Base-by-base conservation (phyloP, 2,113 vertebrate genomes). In the Burhinus bistriatus region DNA sequence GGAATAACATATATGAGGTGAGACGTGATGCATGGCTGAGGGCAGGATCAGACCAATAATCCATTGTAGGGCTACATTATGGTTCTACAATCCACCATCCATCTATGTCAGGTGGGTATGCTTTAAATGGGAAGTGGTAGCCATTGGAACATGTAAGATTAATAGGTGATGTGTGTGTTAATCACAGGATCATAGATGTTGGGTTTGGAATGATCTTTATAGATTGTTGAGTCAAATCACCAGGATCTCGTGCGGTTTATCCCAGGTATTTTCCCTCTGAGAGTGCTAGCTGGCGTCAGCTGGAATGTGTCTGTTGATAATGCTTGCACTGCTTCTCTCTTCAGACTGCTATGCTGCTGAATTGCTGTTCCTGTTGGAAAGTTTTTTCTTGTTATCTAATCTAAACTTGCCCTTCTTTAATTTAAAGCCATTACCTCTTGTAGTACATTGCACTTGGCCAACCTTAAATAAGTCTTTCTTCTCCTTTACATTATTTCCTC, bases 151-250 rank as follows among this genome's bases (percentile, higher is more conserved):
- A 68, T 40, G 29, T 86, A 93, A 95, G 89, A 97, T 95, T 97
- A 97, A 95, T 97, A 73, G 84, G 73, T 95, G 91, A 97, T 78
- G 84, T 83, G 83, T 92, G 36, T 92, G 76, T 92, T 96, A 95
- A 95, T 94, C 91, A 80, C 71, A 66, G 89, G 84, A 94, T 97
- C 85, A 91, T 89, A 93, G 81, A 86, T 75, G 72, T 19, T 89
- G 66, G 69, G 66, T 93, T 92, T 94, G 73, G 88, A 89, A 76
- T 64, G 52, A 70, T 76, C 78, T 87, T 94, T 89, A 90, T 82
- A 58, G 80, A 66, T 66, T 83, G 78, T 70, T 73, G 91, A 96
- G 49, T 58, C 82, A 88, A 91, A 83, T 91, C 88, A 30, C 66
- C 58, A 47, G 66, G 70, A 87, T 83, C 94, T 87, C 89, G 58